phyloP scores from a whole-genome alignment of 64 coral and sea anemone genomes.

The Actinia equina region DNA sequence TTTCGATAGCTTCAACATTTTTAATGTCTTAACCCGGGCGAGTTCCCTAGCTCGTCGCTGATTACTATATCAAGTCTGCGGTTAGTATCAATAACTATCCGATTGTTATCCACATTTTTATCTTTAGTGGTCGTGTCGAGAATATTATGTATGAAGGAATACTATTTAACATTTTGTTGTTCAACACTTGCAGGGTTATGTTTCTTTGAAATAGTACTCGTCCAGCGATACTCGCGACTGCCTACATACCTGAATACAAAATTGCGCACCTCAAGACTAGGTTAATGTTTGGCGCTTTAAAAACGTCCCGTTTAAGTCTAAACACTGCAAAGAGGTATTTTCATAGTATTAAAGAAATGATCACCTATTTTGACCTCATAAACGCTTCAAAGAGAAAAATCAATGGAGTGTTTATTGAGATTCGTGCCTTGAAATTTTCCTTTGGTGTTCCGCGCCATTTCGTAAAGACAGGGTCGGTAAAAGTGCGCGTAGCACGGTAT shows the following conservation, averaged over 20 bases:
- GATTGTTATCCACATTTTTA: not conserved
- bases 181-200: not conserved
- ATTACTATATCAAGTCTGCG: not conserved
- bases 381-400: not conserved
- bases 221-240: not conserved
- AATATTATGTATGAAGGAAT: not conserved
- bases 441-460: not conserved
- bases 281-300: not conserved
- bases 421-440: not conserved
- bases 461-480: not conserved
- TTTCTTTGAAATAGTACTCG: not conserved
- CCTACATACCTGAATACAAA: not conserved
- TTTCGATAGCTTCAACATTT: not conserved
- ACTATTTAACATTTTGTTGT: not conserved
- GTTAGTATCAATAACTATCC: not conserved
- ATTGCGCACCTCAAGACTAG: not conserved
- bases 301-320: not conserved
- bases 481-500: not conserved
- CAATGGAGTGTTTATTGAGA: not conserved
- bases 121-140: not conserved
- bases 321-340: slow-evolving; percentile 6
- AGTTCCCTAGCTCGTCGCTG: not conserved
- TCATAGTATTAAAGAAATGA: not conserved
- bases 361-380: not conserved
- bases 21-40: not conserved